Evolutionary conservation across 1,140 invertebrate genomes (phyloP).

Genomic region (Euwallacea fornicatus): DNA sequence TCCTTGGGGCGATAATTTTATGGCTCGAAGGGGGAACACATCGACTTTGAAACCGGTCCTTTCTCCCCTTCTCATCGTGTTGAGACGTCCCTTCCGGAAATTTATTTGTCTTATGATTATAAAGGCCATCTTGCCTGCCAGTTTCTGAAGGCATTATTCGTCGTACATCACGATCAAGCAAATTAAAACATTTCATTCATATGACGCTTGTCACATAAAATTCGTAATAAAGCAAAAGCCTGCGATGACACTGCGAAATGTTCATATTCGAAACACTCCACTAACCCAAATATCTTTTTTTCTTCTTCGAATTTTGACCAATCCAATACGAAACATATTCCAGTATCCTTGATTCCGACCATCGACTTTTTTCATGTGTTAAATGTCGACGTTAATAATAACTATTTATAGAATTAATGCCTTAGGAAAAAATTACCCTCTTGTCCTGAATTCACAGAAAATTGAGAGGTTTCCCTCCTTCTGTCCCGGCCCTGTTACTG

Average conservation of each 20-base stretch:
- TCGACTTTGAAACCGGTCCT: too few relatives aligned
- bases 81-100: too few relatives aligned
- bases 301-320: slow-evolving; percentile 1
- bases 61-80: too few relatives aligned
- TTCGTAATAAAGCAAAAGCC: not conserved
- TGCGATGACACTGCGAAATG: not conserved
- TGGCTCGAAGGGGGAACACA: not conserved
- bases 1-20: slow-evolving; percentile 3
- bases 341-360: slow-evolving; percentile 14
- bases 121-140: not conserved
- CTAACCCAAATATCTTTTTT: slow-evolving; percentile 16
- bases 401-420: too few relatives aligned
- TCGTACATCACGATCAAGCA: not conserved
- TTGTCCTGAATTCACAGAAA: too few relatives aligned
- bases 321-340: slow-evolving; percentile 10
- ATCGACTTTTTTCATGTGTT: slow-evolving; percentile 15
- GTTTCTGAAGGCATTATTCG: not conserved
- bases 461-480: not conserved
- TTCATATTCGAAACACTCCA: not conserved
- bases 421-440: too few relatives aligned
- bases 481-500: not conserved
- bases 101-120: not conserved
- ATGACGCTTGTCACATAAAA: not conserved
- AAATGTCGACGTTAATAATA: too few relatives aligned
- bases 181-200: not conserved